Base-by-base conservation (phyloP, 2,113 vertebrate species). In the Semnornis frantzii region DNA sequence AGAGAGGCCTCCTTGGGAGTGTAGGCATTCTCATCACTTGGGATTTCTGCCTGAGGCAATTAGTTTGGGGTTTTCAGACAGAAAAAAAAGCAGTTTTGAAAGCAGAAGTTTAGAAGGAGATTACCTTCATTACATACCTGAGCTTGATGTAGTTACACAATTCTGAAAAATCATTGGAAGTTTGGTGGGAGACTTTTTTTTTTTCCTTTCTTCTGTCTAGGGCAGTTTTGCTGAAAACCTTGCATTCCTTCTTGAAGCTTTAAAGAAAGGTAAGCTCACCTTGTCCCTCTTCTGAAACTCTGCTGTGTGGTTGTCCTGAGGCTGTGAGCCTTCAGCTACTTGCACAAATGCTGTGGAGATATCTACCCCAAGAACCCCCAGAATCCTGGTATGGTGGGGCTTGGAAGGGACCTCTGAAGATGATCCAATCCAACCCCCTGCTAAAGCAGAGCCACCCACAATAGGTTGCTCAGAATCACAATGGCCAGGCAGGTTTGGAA, bases 181-280 rank as follows among this genome's bases (percentile, higher is more conserved):
- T 21, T 9, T 16, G 0, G 31, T 30, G 48, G 91, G 16, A 84
- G 76, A 59, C 28, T 7, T 24, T 14, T 5, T 25, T 24, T 78
- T 76, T n/a, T n/a, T n/a, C n/a, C 37, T 39, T 82, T 92, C 39
- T 34, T 57, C 80, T 62, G 4, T 90, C 63, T 68, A 99, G 99
- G 99, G 99, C 65, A 99, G 99, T 69, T 99, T 99, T 98, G 98
- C 99, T 50, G 99, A 99, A 97, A 99, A 99, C 76, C 97, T 99
- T 78, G 94, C 95, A 1, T 99, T 99, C 96, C 98, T 99, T 30
- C 96, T 99, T 52, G 99, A 99, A 94, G 99, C 99, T 6, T 96
- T 99, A 70, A 99, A 98, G 96, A 99, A 97, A 98, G 99, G 99
- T 99, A 85, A 96, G 54, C 70, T 12, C 68, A 62, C 2, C 37